phyloP scores from a whole-genome alignment of 2,888 invertebrate genomes.

The Scaptomyza cyrtandrae region DNA sequence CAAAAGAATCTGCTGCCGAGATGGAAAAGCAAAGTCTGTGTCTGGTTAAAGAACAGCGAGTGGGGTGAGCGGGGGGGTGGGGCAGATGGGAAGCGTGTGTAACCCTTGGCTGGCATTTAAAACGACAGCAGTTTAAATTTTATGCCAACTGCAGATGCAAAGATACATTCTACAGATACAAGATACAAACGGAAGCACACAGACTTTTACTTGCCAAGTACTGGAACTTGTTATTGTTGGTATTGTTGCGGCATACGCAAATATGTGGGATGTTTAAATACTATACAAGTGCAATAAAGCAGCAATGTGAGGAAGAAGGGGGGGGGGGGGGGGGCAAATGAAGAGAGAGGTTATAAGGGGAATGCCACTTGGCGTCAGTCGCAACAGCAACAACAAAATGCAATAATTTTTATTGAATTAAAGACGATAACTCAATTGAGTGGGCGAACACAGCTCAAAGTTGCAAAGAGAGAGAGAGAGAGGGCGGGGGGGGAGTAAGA shows the following conservation, averaged over 20 bases:
- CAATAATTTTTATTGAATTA: slow-evolving; percentile 74
- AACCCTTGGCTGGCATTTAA: slow-evolving; percentile 46
- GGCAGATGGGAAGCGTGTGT: neutral
- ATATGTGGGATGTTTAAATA: slow-evolving; percentile 42
- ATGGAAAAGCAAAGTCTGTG: slow-evolving; percentile 31
- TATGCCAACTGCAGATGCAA: slow-evolving; percentile 56
- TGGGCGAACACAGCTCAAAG: slow-evolving; percentile 40
- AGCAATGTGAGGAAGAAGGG: neutral
- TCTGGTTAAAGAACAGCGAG: slow-evolving; percentile 17
- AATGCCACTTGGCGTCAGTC: slow-evolving; percentile 57
- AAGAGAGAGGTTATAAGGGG: neutral
- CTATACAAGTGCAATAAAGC: neutral
- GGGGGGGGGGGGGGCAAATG: neutral
- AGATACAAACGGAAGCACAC: slow-evolving; percentile 29
- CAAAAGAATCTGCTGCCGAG: slow-evolving; percentile 25
- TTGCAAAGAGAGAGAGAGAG: slow-evolving; percentile 1
- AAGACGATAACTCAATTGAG: slow-evolving; percentile 74
- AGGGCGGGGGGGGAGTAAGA: neutral
- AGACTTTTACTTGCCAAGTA: slow-evolving; percentile 25
- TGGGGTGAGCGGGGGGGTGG: neutral
- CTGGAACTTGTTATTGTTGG: slow-evolving; percentile 43
- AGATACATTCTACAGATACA: slow-evolving; percentile 29
- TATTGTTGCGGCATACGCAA: slow-evolving; percentile 31
- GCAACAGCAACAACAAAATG: slow-evolving; percentile 59
- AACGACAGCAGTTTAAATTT: slow-evolving; percentile 59